Evolutionary conservation across 2,113 vertebrate genomes (phyloP), one percentile per base, ranked within the genome.

Genomic region (Rhabdomys dilectus): DNA sequence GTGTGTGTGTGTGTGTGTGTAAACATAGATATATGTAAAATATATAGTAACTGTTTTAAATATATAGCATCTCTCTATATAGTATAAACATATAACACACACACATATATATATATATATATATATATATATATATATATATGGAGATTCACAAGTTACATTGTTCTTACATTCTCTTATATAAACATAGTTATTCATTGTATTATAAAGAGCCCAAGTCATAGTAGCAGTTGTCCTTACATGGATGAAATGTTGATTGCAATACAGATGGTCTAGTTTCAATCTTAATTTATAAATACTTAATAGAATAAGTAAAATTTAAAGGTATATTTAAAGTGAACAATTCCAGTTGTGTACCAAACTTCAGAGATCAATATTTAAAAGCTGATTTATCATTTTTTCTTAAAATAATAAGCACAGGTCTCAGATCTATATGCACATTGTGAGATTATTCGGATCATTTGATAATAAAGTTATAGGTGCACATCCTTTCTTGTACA

Each of bases 201-300:
- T 56, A 10, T 6, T 73, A 17, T 45, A 3, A 51, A 15, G 9
- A 86, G 21, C 2, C 42, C 9, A 48, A 42, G 31, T 72, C 53
- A 78, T 7, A 89, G 36, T 7, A 36, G 8, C 29, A 60, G 5
- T 1, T 87, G 56, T 84, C 48, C 16, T 89, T 87, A 48, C 15
- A 7, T 17, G 70, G 34, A 91, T 48, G 3, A 72, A 87, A 89
- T 39, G 4, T 78, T 91, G 24, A 45, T 29, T 72, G 86, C 64
- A 26, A 64, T 60, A 64, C 5, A 53, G 56, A 3, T 29, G 26
- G 8, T 13, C 68, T 15, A 7, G 7, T n/a, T 19, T 96, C 45
- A 85, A 24, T 68, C 80, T 91, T 86, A 70, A 53, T 60, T 93
- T 92, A 76, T 60, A 60, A 85, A 90, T 64, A 58, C 51, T 53